Conservation (phyloP, 2,113 vertebrate species). For the Vombatus ursinus region DNA sequence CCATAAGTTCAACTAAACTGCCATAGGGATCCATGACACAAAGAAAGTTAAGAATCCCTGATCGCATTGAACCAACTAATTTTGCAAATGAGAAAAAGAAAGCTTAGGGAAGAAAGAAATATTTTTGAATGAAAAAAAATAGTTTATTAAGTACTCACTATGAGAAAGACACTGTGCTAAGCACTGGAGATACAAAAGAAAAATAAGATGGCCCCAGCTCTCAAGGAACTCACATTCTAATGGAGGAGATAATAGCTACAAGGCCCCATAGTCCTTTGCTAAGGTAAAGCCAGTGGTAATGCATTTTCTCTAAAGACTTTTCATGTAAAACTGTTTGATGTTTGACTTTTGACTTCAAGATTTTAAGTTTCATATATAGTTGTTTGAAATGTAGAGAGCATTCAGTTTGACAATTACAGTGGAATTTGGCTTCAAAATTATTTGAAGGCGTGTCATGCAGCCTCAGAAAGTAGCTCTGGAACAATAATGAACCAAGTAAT, state of each 20-base stretch:
- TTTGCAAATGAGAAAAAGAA: neutral
- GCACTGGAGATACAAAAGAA: too few relatives aligned
- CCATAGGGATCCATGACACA: neutral
- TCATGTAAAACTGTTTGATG: neutral
- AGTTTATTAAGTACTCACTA: neutral
- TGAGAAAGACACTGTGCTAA: too few relatives aligned
- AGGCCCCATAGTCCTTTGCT: neutral
- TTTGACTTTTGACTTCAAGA: neutral
- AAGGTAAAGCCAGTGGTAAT: neutral
- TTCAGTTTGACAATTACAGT: neutral
- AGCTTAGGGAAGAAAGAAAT: neutral
- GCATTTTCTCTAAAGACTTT: neutral
- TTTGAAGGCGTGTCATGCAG: neutral
- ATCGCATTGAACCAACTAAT: neutral
- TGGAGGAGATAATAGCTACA: neutral
- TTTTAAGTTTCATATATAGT: neutral
- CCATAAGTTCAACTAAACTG: neutral
- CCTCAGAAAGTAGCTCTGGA: neutral
- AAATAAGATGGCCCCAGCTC: too few relatives aligned
- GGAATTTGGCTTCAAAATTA: neutral
- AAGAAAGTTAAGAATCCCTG: neutral
- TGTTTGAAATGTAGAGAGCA: neutral
- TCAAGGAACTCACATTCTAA: neutral
- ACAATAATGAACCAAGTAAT: neutral
- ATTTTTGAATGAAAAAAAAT: neutral